Base-by-base conservation (phyloP, 92 coral and sea anemone genomes). In the Parazoanthus atlanticus region DNA sequence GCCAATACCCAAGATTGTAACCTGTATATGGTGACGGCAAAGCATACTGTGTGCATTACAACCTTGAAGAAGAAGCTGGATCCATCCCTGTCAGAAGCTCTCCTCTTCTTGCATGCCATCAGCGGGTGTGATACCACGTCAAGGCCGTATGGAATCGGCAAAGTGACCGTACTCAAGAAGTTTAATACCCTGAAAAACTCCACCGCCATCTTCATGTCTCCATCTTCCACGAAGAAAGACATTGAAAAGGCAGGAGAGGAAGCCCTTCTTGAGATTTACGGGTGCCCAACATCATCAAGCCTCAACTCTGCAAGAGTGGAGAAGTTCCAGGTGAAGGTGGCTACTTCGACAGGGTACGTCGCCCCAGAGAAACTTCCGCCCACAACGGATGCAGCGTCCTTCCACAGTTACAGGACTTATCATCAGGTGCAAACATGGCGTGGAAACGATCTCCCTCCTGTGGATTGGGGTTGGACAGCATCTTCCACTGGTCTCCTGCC, bases 341-440 rank as follows among this genome's bases (percentile, higher is more conserved):
- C 88, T 9, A 90, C 90, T 6, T 43, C 90, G 0, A 43, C 90
- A 52, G 90, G 43, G 64, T 90, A 86, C 19, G 92, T 67, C 3
- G 54, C 89, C 11, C 90, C 92, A 11, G 86, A 89, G 89, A 85
- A 85, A 36, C 86, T 90, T 15, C 91, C 91, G 40, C 93, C 91
- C 4, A 90, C 93, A 80, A 26, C 88, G 58, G 88, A 90, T 36
- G 84, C 93, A 2, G 93, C 88, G 40, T 54, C 69, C 1, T 86
- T 86, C 33, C 88, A 90, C 84, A 90, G 92, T 49, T 65, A 77
- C 81, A 61, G 90, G 31, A 46, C 52, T 30, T 86, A 67, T 69
- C 92, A 66, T 34, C 92, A 90, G 90, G 86, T 90, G 16, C 90
- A 90, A 74, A 81, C 88, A 34, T 90, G 92, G 90, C 19, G 75